Base-by-base conservation (phyloP, 2,797 vertebrate genomes). In the Anguilla obscura region DNA sequence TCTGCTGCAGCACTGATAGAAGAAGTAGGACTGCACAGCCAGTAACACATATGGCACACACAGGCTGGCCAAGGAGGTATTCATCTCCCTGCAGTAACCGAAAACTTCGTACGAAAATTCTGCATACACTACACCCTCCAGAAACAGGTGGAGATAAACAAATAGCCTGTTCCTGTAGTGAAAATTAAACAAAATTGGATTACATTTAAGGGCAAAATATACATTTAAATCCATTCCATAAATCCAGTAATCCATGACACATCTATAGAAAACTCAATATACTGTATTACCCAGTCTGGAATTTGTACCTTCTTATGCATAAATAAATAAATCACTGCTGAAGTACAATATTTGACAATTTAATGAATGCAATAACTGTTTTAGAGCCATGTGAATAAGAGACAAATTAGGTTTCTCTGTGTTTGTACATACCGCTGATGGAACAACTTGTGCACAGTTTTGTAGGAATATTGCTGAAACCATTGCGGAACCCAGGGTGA, bases 71-170 rank as follows among this genome's bases (percentile, higher is more conserved):
- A 94, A 86, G 71, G 92, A 93, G 69, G 97, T 96, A 84, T 96
- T 97, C 96, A 99, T 96, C 90, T 98, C 97, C 88, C 91, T 94
- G 93, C 98, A 98, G 94, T 96, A 98, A 87, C 93, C 95, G 69
- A 98, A 94, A 88, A 99, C 95, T 87, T 99, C 98, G 89, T 95
- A 98, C 18, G 96, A 96, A 91, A 98, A 99, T 63, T 99, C 98
- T 12, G 93, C 94, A 52, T 96, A 99, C 80, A 99, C 97, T 0
- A 94, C 92, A 0, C 86, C 95, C 92, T 99, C 97, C 91, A 99
- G 90, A 88, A 96, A 85, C 71, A 98, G 0, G 30, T 99, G 97
- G 89, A 99, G 89, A 56, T 92, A 93, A 88, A 98, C 91, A 92
- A 99, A 99, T 89, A 94, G 36, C 52, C 92, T 90, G 95, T 94